Conservation (phyloP, 1,140 invertebrate genomes). For the Euwallacea fornicatus region DNA sequence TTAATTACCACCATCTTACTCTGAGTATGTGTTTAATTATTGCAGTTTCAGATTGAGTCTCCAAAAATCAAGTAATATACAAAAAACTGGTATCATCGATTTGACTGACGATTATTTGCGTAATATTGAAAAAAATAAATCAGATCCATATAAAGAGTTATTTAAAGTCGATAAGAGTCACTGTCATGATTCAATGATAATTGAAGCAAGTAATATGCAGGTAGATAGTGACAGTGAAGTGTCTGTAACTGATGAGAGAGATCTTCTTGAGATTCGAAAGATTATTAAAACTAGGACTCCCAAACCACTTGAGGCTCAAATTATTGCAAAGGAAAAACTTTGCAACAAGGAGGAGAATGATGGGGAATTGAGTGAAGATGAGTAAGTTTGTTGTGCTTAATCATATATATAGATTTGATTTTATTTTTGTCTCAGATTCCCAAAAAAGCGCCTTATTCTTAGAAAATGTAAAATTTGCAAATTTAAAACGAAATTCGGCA, state of each 20-base stretch:
- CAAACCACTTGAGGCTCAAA: no score
- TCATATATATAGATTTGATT: background rate
- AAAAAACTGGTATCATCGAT: background rate
- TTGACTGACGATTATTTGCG: slow-evolving; percentile 9
- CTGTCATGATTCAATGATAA: no score
- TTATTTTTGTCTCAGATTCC: background rate
- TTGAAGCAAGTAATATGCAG: background rate
- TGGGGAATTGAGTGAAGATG: background rate
- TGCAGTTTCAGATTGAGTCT: background rate
- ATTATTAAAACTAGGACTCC: background rate
- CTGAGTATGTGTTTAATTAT: no score
- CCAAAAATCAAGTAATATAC: background rate
- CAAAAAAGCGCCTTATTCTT: slow-evolving; percentile 14
- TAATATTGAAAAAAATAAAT: slow-evolving; percentile 12
- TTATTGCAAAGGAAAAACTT: background rate
- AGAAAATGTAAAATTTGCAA: slow-evolving; percentile 19
- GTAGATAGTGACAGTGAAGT: slow-evolving; percentile 10
- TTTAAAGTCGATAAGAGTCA: no score
- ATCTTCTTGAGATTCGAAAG: slow-evolving; percentile 3
- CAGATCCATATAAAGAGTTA: background rate
- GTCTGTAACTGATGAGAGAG: slow-evolving; percentile 12
- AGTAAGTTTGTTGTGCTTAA: background rate
- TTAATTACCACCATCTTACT: background rate
- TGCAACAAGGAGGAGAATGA: slow-evolving; percentile 10
- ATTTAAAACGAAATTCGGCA: slow-evolving; percentile 28